phyloP scores from a whole-genome alignment of 1,140 invertebrate genomes.

The Drosophila melanica region DNA sequence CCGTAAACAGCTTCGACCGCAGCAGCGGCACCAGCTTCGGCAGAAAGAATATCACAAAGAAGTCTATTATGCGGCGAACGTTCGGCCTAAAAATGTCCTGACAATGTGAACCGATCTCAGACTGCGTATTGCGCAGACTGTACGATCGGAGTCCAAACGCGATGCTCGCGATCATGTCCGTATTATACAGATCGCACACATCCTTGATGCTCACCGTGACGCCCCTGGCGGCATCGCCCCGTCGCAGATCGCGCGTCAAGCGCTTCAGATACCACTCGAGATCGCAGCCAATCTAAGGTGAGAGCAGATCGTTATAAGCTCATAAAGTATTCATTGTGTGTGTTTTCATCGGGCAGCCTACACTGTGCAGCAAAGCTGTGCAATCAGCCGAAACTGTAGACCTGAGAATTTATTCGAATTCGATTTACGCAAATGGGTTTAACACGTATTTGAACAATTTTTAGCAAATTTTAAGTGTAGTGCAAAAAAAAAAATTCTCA shows the following conservation, averaged over 20 bases:
- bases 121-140: slow-evolving; percentile 85
- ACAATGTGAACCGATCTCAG: slow-evolving; percentile 83
- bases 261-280: slow-evolving; percentile 74
- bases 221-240: slow-evolving; percentile 50
- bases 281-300: slow-evolving; percentile 66
- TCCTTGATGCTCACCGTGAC: slow-evolving; percentile 84
- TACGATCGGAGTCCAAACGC: slow-evolving; percentile 87
- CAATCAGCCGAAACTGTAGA: too few species aligned
- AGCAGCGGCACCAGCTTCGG: slow-evolving; percentile 77
- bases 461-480: too few species aligned
- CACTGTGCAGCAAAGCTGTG: slow-evolving; percentile 14
- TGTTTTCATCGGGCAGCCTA: background rate
- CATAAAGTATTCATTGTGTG: background rate
- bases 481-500: too few species aligned
- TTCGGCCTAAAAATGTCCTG: slow-evolving; percentile 85
- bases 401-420: too few species aligned
- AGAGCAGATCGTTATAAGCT: background rate
- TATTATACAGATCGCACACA: slow-evolving; percentile 85
- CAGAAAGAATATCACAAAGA: slow-evolving; percentile 84
- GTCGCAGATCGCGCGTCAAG: slow-evolving; percentile 63
- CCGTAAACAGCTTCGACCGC: slow-evolving; percentile 63
- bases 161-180: slow-evolving; percentile 87
- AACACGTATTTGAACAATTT: too few species aligned
- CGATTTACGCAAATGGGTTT: too few species aligned
- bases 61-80: slow-evolving; percentile 85